phyloP scores from a whole-genome alignment of 2,113 vertebrate genomes.

The Thamnaconus septentrionalis region DNA sequence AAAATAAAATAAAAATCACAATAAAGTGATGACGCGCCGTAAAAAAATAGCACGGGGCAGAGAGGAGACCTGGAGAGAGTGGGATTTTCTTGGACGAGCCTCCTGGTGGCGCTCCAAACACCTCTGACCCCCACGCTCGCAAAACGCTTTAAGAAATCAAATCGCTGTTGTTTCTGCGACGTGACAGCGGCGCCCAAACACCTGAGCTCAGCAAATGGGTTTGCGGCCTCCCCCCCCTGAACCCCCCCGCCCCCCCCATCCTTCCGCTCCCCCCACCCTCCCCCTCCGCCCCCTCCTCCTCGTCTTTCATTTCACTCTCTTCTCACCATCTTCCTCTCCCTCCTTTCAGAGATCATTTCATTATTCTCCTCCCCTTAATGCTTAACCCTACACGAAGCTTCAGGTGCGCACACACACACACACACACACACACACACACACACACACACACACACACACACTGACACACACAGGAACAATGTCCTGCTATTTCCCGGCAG shows the following conservation, averaged over 20 bases:
- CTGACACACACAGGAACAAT: constrained; percentile 17
- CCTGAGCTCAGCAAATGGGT: constrained; percentile 61
- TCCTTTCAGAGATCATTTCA: constrained; percentile 34
- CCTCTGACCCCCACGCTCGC: too few relatives aligned
- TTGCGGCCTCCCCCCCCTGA: constrained; percentile 18
- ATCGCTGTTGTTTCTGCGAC: constrained; percentile 43
- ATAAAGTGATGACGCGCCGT: too few relatives aligned
- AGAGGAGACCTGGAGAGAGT: too few relatives aligned
- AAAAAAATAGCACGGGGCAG: too few relatives aligned
- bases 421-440: neutral
- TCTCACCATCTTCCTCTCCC: constrained; percentile 4
- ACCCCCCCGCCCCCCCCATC: too few relatives aligned
- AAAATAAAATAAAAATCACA: too few relatives aligned
- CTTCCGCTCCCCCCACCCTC: too few relatives aligned
- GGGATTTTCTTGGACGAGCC: too few relatives aligned
- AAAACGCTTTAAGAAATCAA: too few relatives aligned
- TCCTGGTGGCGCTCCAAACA: too few relatives aligned
- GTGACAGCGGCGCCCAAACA: constrained; percentile 50
- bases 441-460: constrained; percentile 6
- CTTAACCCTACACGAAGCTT: neutral
- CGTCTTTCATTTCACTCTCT: constrained; percentile 35
- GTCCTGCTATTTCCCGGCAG: constrained; percentile 54
- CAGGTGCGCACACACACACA: too few relatives aligned
- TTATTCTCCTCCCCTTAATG: constrained; percentile 33
- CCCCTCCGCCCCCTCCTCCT: constrained; percentile 23